phyloP scores from a whole-genome alignment of 2,888 invertebrate genomes.

The Phyto melanocephala region DNA sequence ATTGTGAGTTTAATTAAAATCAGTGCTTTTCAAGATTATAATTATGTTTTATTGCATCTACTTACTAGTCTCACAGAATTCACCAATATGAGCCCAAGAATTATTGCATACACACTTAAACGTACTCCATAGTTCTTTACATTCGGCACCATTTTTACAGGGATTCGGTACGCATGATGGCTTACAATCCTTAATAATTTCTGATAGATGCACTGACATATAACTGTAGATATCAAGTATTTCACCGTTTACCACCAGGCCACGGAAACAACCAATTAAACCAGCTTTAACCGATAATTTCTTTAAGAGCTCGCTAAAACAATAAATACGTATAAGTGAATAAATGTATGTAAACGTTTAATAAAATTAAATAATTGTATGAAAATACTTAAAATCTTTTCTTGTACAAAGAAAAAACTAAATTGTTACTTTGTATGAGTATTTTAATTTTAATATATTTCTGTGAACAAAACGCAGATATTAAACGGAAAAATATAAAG shows the following conservation, averaged over 20 bases:
- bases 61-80: slow-evolving; percentile 94
- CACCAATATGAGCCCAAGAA: slow-evolving; percentile 94
- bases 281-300: slow-evolving; percentile 92
- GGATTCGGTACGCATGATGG: slow-evolving; percentile 96
- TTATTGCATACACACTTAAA: slow-evolving; percentile 96
- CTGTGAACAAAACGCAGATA: background rate
- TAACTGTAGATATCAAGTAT: slow-evolving; percentile 94
- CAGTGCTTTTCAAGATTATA: slow-evolving; percentile 13
- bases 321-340: background rate
- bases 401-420: background rate
- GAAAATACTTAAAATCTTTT: slow-evolving; percentile 11
- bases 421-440: slow-evolving; percentile 14
- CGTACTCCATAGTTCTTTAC: slow-evolving; percentile 94
- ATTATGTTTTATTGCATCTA: slow-evolving; percentile 66
- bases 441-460: slow-evolving; percentile 64
- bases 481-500: background rate
- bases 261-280: slow-evolving; percentile 95
- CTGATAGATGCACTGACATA: slow-evolving; percentile 93
- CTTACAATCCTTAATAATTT: slow-evolving; percentile 95
- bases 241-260: slow-evolving; percentile 93
- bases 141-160: slow-evolving; percentile 93
- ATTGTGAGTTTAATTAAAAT: slow-evolving; percentile 11
- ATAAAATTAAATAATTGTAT: slow-evolving; percentile 1
- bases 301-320: slow-evolving; percentile 86
- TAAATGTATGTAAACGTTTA: background rate